Base-by-base conservation (phyloP, 1,140 invertebrate genomes). In the Eurosta solidaginis region DNA sequence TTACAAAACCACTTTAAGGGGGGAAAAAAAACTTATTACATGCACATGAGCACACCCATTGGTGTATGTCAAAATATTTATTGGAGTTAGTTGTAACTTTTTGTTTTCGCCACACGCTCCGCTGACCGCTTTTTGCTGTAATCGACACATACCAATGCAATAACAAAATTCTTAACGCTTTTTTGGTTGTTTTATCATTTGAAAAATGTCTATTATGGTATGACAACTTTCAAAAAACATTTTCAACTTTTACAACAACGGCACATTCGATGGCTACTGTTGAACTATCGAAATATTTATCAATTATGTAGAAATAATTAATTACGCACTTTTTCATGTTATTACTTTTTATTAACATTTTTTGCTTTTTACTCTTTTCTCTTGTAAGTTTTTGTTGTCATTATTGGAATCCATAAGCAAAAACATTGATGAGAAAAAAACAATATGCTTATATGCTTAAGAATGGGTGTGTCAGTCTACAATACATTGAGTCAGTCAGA, bases 321-420 rank as follows among this genome's bases (percentile, higher is more conserved):
- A 68, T 68, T 68, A 68, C 59, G 59, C 59, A 40, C 59, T 33
- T 27, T 68, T 29, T 68, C 33, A 68, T 68, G 59, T 68, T 68
- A 68, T 68, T 42, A 29, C 33, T 40, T 68, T 68, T 68, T 68
- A 36, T 40, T 29, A 36, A 20, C 33, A 68, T 40, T 17, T 68
- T 68, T 36, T 42, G 59, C 59, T 68, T 17, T 68, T 68, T 68
- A 40, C 59, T 68, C 33, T 10, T 68, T 68, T 68, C 33, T 68
- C 59, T 68, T 68, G 59, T 68, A 68, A 68, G 59, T 40, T 68
- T 68, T 68, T n/a, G n/a, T 68, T 68, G 59, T 68, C 36, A 68
- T 20, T 40, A 68, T 40, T 68, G 36, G 59, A 68, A 68, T 68
- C 40, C 59, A 68, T 29, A 68, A 68, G 59, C 59, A 68, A 68